A percentile compares a stretch with the other conserved stretches of the same genome.
Conservation (phyloP, 2,888 invertebrate genomes). For the Copidosoma aretas region DNA sequence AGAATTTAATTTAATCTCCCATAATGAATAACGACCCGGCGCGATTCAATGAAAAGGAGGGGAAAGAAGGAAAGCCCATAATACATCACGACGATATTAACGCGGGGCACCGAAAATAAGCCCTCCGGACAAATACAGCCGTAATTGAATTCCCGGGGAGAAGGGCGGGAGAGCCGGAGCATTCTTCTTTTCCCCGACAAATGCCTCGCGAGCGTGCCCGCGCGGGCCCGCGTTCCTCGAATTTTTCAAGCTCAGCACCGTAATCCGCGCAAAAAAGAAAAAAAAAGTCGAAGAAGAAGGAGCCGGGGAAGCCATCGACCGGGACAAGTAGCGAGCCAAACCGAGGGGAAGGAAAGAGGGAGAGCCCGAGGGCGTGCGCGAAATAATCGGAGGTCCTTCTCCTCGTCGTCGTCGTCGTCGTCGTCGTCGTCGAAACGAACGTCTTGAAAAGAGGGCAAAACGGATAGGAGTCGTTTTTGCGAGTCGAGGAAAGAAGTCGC, state of each 20-base stretch:
- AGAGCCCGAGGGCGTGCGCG: constrained; percentile 9
- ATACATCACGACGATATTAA: not conserved
- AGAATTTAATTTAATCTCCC: too few species aligned
- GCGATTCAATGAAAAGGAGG: too few species aligned
- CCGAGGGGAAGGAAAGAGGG: constrained; percentile 5
- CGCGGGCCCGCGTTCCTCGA: not conserved
- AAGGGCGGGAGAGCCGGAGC: not conserved
- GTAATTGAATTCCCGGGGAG: not conserved
- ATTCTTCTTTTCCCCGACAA: not conserved
- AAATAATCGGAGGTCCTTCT: constrained; percentile 5
- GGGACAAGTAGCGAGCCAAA: not conserved
- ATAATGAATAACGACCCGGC: too few species aligned
- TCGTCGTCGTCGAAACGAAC: too few species aligned
- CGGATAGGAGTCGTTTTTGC: not conserved
- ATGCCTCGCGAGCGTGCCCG: too few species aligned
- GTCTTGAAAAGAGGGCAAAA: not conserved
- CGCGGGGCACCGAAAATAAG: not conserved
- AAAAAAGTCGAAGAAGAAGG: not conserved
- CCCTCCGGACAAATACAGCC: not conserved
- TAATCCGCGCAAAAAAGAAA: constrained; percentile 1
- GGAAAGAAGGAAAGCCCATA: too few species aligned
- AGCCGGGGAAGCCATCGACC: not conserved
- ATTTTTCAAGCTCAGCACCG: not conserved
- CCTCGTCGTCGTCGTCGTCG: not conserved
- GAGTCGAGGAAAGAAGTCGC: not conserved